Evolutionary conservation across 2,888 invertebrate genomes (phyloP).

Genomic region (Microctonus aethiopoides): DNA sequence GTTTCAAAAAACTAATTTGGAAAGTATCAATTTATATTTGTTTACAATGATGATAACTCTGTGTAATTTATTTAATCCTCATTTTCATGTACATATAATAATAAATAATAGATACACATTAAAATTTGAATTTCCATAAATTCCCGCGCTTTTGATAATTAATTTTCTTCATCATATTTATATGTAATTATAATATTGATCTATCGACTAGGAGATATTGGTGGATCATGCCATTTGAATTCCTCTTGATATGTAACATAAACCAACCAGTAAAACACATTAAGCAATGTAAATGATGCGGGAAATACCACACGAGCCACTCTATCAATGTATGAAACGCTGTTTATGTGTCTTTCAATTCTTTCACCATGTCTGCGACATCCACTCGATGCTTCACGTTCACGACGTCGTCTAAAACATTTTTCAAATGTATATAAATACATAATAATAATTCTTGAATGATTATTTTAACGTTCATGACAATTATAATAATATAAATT

Average conservation of each 20-base stretch:
- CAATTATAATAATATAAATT: constrained; percentile 15
- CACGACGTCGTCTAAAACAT: constrained; percentile 72
- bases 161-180: too few relatives aligned
- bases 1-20: too few relatives aligned
- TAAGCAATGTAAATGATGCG: constrained; percentile 85
- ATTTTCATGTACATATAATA: too few relatives aligned
- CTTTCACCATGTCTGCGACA: constrained; percentile 59
- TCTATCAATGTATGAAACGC: constrained; percentile 87
- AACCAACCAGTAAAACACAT: constrained; percentile 89
- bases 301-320: constrained; percentile 86
- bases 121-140: too few relatives aligned
- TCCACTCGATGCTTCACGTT: constrained; percentile 75
- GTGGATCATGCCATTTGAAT: constrained; percentile 79
- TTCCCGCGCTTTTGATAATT: too few relatives aligned
- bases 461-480: background rate
- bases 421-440: background rate
- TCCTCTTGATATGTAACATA: constrained; percentile 83
- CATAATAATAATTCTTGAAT: background rate
- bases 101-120: too few relatives aligned
- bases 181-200: background rate
- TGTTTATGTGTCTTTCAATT: constrained; percentile 80
- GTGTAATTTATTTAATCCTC: too few relatives aligned
- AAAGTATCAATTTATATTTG: too few relatives aligned
- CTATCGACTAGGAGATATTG: constrained; percentile 65
- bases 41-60: too few relatives aligned